Conservation (phyloP, 1,140 invertebrate species). For the Eueides isabella region DNA sequence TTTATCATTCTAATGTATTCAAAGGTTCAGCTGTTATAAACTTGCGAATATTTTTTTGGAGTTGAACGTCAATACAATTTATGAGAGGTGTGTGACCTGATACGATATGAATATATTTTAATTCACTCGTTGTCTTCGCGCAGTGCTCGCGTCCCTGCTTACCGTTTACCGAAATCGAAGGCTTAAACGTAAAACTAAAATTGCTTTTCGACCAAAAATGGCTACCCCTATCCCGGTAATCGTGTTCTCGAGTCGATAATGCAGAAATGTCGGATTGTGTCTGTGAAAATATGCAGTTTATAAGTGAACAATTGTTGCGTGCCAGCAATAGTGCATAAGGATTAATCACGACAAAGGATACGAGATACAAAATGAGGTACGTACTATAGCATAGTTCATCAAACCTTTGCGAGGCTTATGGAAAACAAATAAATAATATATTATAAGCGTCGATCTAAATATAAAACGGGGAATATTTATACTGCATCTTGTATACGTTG, state of each 20-base stretch:
- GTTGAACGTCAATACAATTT: conserved; percentile 33
- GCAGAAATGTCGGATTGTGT: conserved; percentile 67
- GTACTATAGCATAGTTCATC: conserved; percentile 65
- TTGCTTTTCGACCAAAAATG: conserved; percentile 78
- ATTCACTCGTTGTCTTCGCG: conserved; percentile 62
- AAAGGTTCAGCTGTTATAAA: conserved; percentile 43
- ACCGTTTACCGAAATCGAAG: conserved; percentile 61
- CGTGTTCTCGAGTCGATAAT: conserved; percentile 65
- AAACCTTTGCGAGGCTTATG: conserved; percentile 64
- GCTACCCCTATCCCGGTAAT: conserved; percentile 63
- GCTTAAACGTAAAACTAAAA: conserved; percentile 58
- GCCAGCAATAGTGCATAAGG: conserved; percentile 77
- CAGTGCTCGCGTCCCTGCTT: conserved; percentile 72
- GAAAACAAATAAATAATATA: conserved; percentile 77
- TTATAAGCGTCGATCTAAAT: conserved; percentile 64
- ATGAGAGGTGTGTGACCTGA: conserved; percentile 46
- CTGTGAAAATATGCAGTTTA: conserved; percentile 78
- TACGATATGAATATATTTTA: conserved; percentile 67
- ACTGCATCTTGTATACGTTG: conserved; percentile 52
- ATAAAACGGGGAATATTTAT: conserved; percentile 58
- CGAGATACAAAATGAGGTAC: conserved; percentile 77
- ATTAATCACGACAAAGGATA: conserved; percentile 79
- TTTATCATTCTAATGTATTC: conserved; percentile 38
- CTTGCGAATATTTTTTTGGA: conserved; percentile 33
- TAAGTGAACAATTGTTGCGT: conserved; percentile 80